phyloP scores from a whole-genome alignment of 2,888 invertebrate genomes.

The Geophilus truncorum region DNA sequence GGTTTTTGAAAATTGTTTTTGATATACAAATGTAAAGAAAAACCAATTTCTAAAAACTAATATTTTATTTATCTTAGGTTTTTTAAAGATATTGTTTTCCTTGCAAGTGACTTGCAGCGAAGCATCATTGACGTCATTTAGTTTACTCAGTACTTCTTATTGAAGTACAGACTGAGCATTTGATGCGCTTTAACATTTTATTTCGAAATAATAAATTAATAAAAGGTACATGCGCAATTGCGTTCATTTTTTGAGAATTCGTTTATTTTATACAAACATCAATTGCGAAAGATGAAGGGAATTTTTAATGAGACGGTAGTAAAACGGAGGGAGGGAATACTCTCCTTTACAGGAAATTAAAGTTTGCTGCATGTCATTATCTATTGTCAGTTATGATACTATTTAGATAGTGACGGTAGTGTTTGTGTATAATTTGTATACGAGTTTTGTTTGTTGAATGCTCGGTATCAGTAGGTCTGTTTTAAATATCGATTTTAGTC shows the following conservation, averaged over 20 bases:
- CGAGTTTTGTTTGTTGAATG: not conserved
- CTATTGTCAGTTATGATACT: not conserved
- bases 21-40: no score
- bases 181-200: no score
- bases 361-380: not conserved
- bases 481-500: conserved; percentile 17
- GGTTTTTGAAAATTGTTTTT: no score
- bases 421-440: not conserved
- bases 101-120: no score
- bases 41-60: no score
- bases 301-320: not conserved
- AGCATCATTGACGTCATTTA: no score
- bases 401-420: not conserved
- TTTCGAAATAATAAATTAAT: no score
- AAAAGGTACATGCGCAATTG: no score
- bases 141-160: no score
- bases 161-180: no score
- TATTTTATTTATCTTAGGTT: no score
- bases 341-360: conserved; percentile 4
- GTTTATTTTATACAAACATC: not conserved
- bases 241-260: not conserved
- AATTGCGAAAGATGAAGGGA: not conserved
- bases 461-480: not conserved
- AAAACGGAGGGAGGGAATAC: not conserved
- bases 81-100: no score